These are phyloP conservation scores for Nannoperca obscura DNA, from an alignment of 2,797 vertebrate species.

Conservation along the genomic window DNA sequence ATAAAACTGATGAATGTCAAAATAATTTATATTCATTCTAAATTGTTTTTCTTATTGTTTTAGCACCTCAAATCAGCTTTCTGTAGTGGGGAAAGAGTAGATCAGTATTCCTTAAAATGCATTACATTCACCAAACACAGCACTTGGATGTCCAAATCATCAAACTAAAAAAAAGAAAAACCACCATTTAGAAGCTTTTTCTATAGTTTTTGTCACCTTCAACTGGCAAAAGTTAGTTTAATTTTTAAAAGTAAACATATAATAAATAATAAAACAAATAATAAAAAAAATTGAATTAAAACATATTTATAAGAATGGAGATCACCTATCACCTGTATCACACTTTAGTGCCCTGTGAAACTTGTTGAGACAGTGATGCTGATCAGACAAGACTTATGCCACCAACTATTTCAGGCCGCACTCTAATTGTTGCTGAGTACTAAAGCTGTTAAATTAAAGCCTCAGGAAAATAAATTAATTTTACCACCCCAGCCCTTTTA, in stretches of 20 bases:
- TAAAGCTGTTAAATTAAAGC: constrained; percentile 54
- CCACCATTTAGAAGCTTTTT: background rate
- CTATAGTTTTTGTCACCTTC: background rate
- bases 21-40: constrained; percentile 32
- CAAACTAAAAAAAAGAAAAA: background rate
- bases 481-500: constrained; percentile 50
- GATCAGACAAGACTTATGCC: constrained; percentile 57
- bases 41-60: background rate
- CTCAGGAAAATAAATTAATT: constrained; percentile 56
- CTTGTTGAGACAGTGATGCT: constrained; percentile 63
- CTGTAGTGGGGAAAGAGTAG: background rate
- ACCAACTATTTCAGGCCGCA: constrained; percentile 67
- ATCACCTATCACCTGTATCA: constrained; percentile 28
- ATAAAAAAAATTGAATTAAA: background rate
- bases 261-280: too few species aligned
- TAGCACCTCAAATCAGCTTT: background rate
- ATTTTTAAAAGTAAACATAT: background rate
- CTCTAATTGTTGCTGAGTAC: constrained; percentile 48
- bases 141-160: background rate
- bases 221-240: background rate
- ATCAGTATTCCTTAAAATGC: background rate
- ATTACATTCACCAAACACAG: background rate
- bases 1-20: constrained; percentile 37
- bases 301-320: background rate
- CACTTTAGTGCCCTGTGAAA: constrained; percentile 40